Evolutionary conservation across 2,113 vertebrate genomes (phyloP).

Genomic region (Forbesichthys agassizii): DNA sequence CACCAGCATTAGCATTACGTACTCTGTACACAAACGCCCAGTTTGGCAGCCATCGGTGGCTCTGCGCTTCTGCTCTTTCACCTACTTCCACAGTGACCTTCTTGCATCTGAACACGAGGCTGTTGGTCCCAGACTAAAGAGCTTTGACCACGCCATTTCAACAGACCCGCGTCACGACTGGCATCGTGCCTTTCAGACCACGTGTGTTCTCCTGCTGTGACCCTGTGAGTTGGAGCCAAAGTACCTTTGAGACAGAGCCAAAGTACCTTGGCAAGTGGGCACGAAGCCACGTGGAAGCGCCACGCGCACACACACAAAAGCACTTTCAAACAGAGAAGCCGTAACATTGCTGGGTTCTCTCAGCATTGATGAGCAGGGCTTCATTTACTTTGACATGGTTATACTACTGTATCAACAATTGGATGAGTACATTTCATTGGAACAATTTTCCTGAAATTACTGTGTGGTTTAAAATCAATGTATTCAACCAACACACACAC

Average conservation of each 20-base stretch:
- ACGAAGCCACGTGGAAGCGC: neutral
- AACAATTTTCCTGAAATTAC: too few species aligned
- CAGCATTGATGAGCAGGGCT: too few species aligned
- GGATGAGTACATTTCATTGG: too few species aligned
- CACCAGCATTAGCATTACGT: neutral
- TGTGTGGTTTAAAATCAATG: too few species aligned
- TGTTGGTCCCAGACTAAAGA: slow-evolving; percentile 20
- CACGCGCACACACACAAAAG: neutral
- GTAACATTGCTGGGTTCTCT: too few species aligned
- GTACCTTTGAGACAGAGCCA: neutral
- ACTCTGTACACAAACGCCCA: neutral
- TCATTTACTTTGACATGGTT: too few species aligned
- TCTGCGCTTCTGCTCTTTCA: slow-evolving; percentile 13
- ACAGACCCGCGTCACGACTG: neutral
- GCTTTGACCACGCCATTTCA: slow-evolving; percentile 1
- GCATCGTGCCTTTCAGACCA: neutral
- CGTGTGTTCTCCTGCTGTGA: neutral
- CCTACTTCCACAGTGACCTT: slow-evolving; percentile 12
- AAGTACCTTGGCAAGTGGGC: neutral
- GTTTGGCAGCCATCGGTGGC: neutral
- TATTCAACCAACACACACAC: too few species aligned
- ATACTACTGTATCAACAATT: too few species aligned
- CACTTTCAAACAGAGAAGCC: neutral
- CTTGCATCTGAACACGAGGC: slow-evolving; percentile 11
- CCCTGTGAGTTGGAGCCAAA: neutral